Base-by-base conservation (phyloP, 2,888 invertebrate genomes). In the Apomyelois bistriatella region DNA sequence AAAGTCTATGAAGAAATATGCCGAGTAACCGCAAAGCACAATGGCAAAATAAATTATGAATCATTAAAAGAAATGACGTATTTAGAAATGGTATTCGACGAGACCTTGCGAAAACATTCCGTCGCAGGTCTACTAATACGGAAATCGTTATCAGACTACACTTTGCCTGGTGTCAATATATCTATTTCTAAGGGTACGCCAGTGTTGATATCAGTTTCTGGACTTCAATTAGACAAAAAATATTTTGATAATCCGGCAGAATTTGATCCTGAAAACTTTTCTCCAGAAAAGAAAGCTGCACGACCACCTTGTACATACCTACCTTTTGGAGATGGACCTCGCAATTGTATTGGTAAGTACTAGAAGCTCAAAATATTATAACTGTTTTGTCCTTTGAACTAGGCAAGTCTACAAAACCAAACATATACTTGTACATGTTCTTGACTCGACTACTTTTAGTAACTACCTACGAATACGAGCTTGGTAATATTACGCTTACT, bases 1-100 rank as follows among this genome's bases (percentile, higher is more conserved):
- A 55, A 52, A 28, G 54, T 60, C 5, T 60, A 63, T 30, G 36
- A 57, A 7, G 66, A 66, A 58, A 61, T 68, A 13, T 55, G 58
- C 46, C 13, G 41, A 36, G 46, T 59, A 6, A 55, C 52, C 15
- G 48, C 59, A 2, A 62, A 62, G 52, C 43, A 60, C 15, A 53
- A 64, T 15, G 62, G 56, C 3, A 53, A 56, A 52, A 37, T 65
- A 0, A 63, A 55, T 37, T 61, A 67, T 15, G 75, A 79, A 13
- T 67, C 76, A 6, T 53, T 76, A 0, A 71, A 65, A 38, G 72
- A 78, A n/a, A 65, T 79, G 70, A 65, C 65, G 10, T 77, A 75
- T 58, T 53, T 77, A 35, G 65, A 69, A 55, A 72, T 73, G 73
- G 68, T 66, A 3, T 69, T 75, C 10, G 56, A 67, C 28, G 70